Conservation (phyloP, 2,797 vertebrate species). For the Acanthornis magna region DNA sequence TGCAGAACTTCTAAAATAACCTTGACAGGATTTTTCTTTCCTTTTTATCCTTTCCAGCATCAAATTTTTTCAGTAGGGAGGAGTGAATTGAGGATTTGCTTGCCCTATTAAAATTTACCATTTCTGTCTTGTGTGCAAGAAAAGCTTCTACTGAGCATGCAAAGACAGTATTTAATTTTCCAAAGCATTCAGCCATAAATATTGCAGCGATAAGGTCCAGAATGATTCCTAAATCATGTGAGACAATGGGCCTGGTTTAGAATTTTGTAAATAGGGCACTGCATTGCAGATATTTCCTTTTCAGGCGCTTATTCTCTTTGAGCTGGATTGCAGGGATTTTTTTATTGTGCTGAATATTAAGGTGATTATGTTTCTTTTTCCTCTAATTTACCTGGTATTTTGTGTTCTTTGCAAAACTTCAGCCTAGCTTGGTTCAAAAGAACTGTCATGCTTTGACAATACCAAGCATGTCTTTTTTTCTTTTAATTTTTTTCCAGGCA, state of each 20-base stretch:
- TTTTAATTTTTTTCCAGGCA: slow-evolving; percentile 77
- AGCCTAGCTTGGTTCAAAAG: neutral
- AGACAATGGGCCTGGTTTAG: neutral
- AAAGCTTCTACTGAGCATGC: neutral
- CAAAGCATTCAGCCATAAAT: slow-evolving; percentile 18
- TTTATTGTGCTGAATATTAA: neutral
- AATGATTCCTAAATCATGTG: slow-evolving; percentile 38
- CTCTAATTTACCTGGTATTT: neutral
- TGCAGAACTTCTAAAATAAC: neutral
- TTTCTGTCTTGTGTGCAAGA: neutral
- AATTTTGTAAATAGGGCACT: slow-evolving; percentile 42
- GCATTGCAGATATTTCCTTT: slow-evolving; percentile 32
- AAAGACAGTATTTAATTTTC: slow-evolving; percentile 31
- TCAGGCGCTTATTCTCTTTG: neutral
- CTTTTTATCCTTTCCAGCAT: neutral
- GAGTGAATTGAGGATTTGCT: neutral
- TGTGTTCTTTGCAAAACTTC: neutral
- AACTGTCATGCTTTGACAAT: neutral
- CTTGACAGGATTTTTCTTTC: neutral
- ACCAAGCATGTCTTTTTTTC: neutral
- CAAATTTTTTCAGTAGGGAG: neutral
- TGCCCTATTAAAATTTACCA: neutral
- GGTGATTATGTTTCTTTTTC: neutral
- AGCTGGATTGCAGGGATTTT: neutral
- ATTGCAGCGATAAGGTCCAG: neutral